Percentiles rank a stretch among this genome's conserved stretches.
Conservation (phyloP, 2,797 vertebrate species). For the Momotus momota region DNA sequence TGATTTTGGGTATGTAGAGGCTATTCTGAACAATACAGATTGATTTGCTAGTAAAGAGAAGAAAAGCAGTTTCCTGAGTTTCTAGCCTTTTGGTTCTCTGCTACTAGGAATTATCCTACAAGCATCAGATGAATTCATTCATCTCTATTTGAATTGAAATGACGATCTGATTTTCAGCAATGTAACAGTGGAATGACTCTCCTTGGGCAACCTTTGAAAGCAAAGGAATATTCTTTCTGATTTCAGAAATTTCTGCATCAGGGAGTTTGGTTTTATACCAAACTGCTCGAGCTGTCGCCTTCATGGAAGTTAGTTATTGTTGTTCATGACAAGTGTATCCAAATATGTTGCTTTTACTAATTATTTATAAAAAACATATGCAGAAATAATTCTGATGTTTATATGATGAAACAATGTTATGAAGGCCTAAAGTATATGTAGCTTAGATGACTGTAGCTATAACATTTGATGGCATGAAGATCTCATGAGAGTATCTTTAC, state of each 20-base stretch:
- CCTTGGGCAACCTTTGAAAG: conserved; percentile 8
- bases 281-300: neutral
- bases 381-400: neutral
- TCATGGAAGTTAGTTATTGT: neutral
- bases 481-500: neutral
- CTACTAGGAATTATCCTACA: conserved; percentile 33
- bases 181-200: conserved; percentile 54
- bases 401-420: neutral
- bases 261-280: neutral
- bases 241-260: neutral
- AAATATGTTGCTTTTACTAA: neutral
- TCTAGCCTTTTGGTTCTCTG: conserved; percentile 13
- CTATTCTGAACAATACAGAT: conserved; percentile 18
- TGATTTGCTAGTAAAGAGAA: neutral
- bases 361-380: neutral
- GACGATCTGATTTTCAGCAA: conserved; percentile 42
- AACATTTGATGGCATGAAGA: neutral
- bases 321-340: neutral
- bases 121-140: conserved; percentile 25
- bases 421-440: neutral
- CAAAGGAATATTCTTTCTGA: neutral
- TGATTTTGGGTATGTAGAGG: neutral
- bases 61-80: neutral
- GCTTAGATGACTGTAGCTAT: neutral
- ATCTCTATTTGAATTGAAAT: conserved; percentile 61